Evolutionary conservation across 2,797 vertebrate species (phyloP), one percentile per base, ranked within the genome.

Genomic region (Ciconia nigra): DNA sequence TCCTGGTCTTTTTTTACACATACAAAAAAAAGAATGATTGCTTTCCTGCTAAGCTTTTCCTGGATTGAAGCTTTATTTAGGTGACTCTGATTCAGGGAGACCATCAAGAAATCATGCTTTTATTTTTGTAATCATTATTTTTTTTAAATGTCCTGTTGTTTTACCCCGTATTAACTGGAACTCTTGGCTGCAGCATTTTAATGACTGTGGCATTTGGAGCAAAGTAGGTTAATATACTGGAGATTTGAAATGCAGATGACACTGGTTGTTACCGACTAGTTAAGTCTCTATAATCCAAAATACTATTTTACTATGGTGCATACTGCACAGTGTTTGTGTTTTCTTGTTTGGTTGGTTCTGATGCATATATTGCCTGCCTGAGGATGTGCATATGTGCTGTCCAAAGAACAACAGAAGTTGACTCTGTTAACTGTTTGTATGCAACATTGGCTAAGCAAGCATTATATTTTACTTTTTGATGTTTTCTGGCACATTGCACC

Each of bases 1-100:
- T 94, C 95, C 87, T 95, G 90, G 90, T 87, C 87, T 94, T 98
- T 98, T 95, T 97, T 94, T 97, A 90, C 92, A 96, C 93, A 93
- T 94, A 84, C 22, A 37, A 79, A 93, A 90, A 37, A 95, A 76
- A 95, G 44, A 94, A 93, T 69, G 89, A 97, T 97, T 97, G 90
- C 93, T 97, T 97, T 96, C 83, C 80, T 85, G 87, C 81, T 94
- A 94, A 96, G 84, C 35, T 95, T 97, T 96, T 90, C 42, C 80
- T 95, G 83, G 93, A 96, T 62, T 95, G 79, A 97, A 94, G 78
- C 89, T 96, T 96, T 96, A 95, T 96, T 95, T 95, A 95, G 89
- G 80, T 91, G 90, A 65, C 82, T 93, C 69, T 88, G 76, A 91
- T 93, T 97, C 87, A 91, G 79, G n/a, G 62, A 94, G 81, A 90